Evolutionary conservation across 2,113 vertebrate genomes (phyloP).

Genomic region (Bufo bufo): DNA sequence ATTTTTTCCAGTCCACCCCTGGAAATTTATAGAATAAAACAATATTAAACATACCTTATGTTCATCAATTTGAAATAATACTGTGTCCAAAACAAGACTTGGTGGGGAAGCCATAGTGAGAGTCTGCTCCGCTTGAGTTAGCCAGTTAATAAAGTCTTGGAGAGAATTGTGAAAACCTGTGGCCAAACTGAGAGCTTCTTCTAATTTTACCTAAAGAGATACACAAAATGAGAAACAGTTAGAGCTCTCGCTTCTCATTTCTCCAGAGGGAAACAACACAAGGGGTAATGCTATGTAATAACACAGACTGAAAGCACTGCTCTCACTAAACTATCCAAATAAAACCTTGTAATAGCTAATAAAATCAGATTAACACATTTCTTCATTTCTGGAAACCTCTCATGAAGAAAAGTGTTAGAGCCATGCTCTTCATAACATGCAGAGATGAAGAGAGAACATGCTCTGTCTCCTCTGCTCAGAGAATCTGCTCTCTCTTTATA

Average conservation of each 20-base stretch:
- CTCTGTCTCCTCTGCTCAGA: no score
- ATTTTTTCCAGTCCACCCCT: no score
- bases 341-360: background rate
- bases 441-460: background rate
- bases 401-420: background rate
- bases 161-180: constrained; percentile 95
- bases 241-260: no score
- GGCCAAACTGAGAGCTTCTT: constrained; percentile 89
- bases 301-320: background rate
- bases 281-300: background rate
- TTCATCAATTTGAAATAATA: constrained; percentile 97
- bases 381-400: background rate
- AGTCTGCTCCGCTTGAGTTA: constrained; percentile 95
- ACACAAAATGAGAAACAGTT: background rate
- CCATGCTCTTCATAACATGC: background rate
- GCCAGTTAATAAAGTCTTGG: constrained; percentile 98
- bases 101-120: constrained; percentile 89
- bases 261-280: background rate
- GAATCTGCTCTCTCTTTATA: no score
- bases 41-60: constrained; percentile 83
- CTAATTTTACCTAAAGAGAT: constrained; percentile 84
- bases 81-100: constrained; percentile 95
- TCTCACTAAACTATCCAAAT: background rate
- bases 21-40: no score
- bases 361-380: background rate